Conservation (phyloP, 2,797 vertebrate genomes). For the Lepidocolaptes lacrymiger region DNA sequence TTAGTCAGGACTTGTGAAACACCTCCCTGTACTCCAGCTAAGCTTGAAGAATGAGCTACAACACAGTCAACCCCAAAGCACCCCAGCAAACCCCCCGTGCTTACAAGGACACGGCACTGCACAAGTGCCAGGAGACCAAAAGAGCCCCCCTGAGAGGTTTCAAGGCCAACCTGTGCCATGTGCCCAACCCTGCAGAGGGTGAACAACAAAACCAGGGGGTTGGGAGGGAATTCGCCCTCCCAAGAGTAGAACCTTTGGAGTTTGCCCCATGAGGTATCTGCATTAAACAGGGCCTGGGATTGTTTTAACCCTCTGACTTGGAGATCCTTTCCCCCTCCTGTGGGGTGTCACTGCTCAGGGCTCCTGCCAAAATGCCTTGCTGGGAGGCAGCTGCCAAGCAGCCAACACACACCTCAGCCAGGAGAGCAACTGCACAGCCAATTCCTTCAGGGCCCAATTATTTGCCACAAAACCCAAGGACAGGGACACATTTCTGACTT, state of each 20-base stretch:
- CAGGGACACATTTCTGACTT: neutral
- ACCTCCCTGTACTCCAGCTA: neutral
- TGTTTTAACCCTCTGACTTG: neutral
- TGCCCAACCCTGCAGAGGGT: neutral
- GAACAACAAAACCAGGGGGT: neutral
- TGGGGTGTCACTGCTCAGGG: conserved; percentile 30
- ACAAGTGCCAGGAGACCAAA: fast-evolving
- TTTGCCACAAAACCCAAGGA: conserved; percentile 36
- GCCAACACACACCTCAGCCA: neutral
- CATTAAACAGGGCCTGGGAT: neutral
- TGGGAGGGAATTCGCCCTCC: neutral
- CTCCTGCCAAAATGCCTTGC: conserved; percentile 46
- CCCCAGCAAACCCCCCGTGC: fast-evolving
- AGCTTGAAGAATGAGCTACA: neutral
- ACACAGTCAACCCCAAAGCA: neutral
- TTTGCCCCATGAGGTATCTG: neutral
- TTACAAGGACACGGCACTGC: fast-evolving
- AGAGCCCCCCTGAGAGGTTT: neutral
- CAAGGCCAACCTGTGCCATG: neutral
- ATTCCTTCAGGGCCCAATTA: conserved; percentile 71
- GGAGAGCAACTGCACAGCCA: neutral
- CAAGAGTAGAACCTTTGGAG: neutral
- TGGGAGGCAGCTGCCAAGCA: neutral
- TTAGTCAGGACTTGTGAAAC: neutral
- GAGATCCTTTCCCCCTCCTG: neutral